Percentiles rank a stretch among this genome's conserved stretches.
Evolutionary conservation across 2,888 invertebrate genomes (phyloP).

Genomic region (Agonopterix alstromeriana): DNA sequence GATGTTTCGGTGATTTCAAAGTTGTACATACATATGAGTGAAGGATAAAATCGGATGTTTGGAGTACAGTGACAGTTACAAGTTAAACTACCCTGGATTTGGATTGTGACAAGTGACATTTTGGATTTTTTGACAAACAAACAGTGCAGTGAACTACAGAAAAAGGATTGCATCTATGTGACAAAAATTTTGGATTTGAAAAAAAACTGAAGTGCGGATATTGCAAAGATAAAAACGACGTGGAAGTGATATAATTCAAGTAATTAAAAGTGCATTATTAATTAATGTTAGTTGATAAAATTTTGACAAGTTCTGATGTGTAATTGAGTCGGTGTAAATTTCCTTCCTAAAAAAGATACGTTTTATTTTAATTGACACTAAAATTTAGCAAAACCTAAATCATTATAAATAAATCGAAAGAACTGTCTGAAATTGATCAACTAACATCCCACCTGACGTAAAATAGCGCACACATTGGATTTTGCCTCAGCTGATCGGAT

Average conservation of each 20-base stretch:
- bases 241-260: conserved; percentile 37
- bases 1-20: conserved; percentile 72
- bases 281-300: conserved; percentile 26
- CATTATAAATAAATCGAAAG: neutral
- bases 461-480: conserved; percentile 34
- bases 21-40: conserved; percentile 69
- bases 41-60: conserved; percentile 74
- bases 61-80: conserved; percentile 82
- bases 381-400: neutral
- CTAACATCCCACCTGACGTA: conserved; percentile 36
- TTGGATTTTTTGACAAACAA: conserved; percentile 44
- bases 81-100: conserved; percentile 59
- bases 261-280: conserved; percentile 47
- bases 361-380: neutral
- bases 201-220: conserved; percentile 15
- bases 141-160: conserved; percentile 64
- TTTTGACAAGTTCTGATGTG: conserved; percentile 21
- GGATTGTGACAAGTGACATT: conserved; percentile 65
- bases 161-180: conserved; percentile 56
- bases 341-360: neutral
- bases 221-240: conserved; percentile 33
- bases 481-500: conserved; percentile 52
- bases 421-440: conserved; percentile 25
- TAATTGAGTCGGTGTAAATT: neutral
- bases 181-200: conserved; percentile 32